Conservation (phyloP, 2,888 invertebrate genomes). For the Sinhomidia bicolor region DNA sequence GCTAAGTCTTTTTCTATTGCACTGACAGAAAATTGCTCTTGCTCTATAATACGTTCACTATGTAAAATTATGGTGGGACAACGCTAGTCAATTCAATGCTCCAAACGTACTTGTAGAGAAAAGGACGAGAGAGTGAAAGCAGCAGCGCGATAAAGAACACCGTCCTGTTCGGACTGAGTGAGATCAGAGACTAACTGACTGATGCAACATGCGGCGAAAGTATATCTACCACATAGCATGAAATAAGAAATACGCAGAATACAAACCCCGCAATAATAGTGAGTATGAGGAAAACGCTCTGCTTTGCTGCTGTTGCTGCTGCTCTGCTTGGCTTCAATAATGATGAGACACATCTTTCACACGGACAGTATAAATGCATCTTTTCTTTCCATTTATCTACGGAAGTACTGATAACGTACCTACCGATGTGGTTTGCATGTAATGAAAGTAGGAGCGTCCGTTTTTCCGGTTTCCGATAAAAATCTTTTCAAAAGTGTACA, state of each 20-base stretch:
- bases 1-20: not conserved
- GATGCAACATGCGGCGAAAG: conserved; percentile 61
- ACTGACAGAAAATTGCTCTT: not conserved
- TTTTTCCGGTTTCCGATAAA: not conserved
- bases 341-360: conserved; percentile 51
- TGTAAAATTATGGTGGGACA: not conserved
- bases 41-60: not conserved
- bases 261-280: not conserved
- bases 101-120: too few species aligned
- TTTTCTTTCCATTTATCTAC: not conserved
- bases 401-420: not conserved
- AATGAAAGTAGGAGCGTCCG: not conserved
- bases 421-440: not conserved
- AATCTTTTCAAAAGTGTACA: too few species aligned
- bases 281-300: conserved; percentile 28
- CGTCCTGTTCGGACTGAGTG: conserved; percentile 47
- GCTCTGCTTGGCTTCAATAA: not conserved
- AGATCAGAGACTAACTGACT: conserved; percentile 60
- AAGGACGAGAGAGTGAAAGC: conserved; percentile 38
- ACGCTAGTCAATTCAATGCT: too few species aligned
- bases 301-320: conserved; percentile 16
- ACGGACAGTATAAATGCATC: conserved; percentile 13
- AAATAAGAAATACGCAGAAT: not conserved
- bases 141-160: not conserved
- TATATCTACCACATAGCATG: conserved; percentile 19